Evolutionary conservation across 2,113 vertebrate genomes (phyloP), one percentile per base, ranked within the genome.

Genomic region (Macrotus californicus): DNA sequence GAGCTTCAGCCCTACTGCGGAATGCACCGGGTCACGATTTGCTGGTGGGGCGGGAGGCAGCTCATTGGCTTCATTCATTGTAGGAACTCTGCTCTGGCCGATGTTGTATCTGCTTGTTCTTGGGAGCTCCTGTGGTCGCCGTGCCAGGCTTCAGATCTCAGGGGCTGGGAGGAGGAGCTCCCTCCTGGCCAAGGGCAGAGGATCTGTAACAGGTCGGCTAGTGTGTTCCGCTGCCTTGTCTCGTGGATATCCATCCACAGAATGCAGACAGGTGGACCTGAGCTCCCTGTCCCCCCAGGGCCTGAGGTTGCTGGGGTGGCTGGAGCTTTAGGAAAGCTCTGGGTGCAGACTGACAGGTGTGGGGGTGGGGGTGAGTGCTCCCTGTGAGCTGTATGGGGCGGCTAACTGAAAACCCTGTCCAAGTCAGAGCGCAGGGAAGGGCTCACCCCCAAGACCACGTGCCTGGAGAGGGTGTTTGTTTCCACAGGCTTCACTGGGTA

Each of bases 341-440:
- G 75, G 79, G 82, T 77, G 96, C 50, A 29, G 77, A 59, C 59
- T 12, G 93, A 85, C 87, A 31, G 64, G n/a, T 34, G 15, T 4
- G 16, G 34, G 70, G 54, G 16, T 29, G 70, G 54, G 95, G 91
- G 91, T 86, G 36, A 91, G 94, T 75, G 94, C 26, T 36, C 4
- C 10, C 29, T 29, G 5, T 3, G n/a, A 39, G 87, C 39, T 80
- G n/a, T 41, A 9, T 14, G 50, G 95, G 93, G 69, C 26, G 75
- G 85, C 83, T 50, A 36, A 39, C 12, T 59, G 92, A 80, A 86
- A 89, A 93, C 79, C 64, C 95, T 70, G 48, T 96, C 87, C 79
- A 96, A 94, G 43, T 91, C 66, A 34, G 54, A 95, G n/a, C 16
- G 77, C 75, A 6, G 39, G 94, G 83, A 92, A 92, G 64, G 15